Percentiles rank a stretch among this genome's conserved stretches.
phyloP scores from a whole-genome alignment of 2,113 vertebrate genomes.

The Nansenia antarctica region DNA sequence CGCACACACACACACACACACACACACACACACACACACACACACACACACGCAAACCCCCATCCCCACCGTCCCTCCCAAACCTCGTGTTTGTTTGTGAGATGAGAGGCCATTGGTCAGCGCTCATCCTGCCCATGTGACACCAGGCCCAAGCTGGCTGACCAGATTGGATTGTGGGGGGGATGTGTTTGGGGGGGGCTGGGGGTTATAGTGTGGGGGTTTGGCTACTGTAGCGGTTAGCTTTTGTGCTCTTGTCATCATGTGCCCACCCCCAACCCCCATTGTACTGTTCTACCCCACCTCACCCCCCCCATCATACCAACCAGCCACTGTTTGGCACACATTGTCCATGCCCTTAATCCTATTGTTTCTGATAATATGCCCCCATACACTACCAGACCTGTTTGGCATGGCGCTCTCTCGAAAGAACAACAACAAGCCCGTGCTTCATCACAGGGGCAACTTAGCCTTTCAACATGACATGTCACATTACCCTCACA shows the following conservation, averaged over 20 bases:
- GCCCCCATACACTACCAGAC: slow-evolving; percentile 27
- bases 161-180: slow-evolving; percentile 59
- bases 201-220: slow-evolving; percentile 35
- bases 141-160: slow-evolving; percentile 67
- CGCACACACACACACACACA: too few relatives aligned
- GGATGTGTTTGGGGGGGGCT: slow-evolving; percentile 29
- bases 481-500: slow-evolving; percentile 36
- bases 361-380: slow-evolving; percentile 65
- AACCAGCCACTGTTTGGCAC: slow-evolving; percentile 44
- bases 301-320: slow-evolving; percentile 29
- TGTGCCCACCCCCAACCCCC: slow-evolving; percentile 37
- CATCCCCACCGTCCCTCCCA: background rate
- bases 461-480: slow-evolving; percentile 42
- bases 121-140: slow-evolving; percentile 70
- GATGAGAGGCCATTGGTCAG: slow-evolving; percentile 65
- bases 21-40: too few relatives aligned
- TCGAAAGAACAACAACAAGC: slow-evolving; percentile 41
- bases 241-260: slow-evolving; percentile 58
- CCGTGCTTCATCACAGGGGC: slow-evolving; percentile 37
- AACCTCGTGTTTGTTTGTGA: slow-evolving; percentile 56
- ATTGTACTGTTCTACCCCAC: background rate
- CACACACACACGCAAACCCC: too few relatives aligned
- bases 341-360: slow-evolving; percentile 66
- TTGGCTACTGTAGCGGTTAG: slow-evolving; percentile 59
- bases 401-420: slow-evolving; percentile 49